Evolutionary conservation across 2,888 invertebrate genomes (phyloP).

Genomic region (Caenorhabditis virilis): DNA sequence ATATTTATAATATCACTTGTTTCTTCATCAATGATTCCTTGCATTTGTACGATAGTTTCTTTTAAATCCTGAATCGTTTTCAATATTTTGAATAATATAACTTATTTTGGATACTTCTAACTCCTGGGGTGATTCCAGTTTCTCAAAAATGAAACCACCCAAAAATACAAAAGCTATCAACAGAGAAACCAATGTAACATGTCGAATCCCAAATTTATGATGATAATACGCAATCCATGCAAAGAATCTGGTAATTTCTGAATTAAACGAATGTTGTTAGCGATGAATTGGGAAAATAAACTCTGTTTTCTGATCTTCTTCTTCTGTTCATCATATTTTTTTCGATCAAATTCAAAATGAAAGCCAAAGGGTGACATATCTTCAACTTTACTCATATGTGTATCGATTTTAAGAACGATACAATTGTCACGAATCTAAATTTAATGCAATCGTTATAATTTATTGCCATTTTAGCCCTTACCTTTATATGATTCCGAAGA

Average conservation of each 20-base stretch:
- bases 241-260: conserved; percentile 50
- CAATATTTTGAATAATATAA: too few relatives aligned
- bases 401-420: conserved; percentile 51
- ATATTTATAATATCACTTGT: conserved; percentile 34
- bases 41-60: conserved; percentile 37
- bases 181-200: conserved; percentile 45
- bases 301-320: conserved; percentile 38
- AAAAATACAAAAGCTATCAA: conserved; percentile 47
- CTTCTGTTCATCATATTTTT: conserved; percentile 41
- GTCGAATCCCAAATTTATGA: conserved; percentile 57
- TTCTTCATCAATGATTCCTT: conserved; percentile 41
- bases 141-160: conserved; percentile 54
- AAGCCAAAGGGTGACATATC: conserved; percentile 53
- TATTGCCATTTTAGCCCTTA: conserved; percentile 3
- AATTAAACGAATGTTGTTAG: neutral
- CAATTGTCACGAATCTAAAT: conserved; percentile 47
- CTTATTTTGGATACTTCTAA: too few relatives aligned
- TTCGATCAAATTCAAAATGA: conserved; percentile 53
- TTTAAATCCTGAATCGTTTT: conserved; percentile 31
- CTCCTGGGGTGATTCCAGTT: conserved; percentile 48
- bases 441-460: neutral
- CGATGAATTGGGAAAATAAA: neutral
- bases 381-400: conserved; percentile 39
- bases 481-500: conserved; percentile 46
- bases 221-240: conserved; percentile 54